Percentiles rank a stretch among this genome's conserved stretches.
Conservation (phyloP, 2,888 invertebrate genomes). For the Dolichopus griseipennis region DNA sequence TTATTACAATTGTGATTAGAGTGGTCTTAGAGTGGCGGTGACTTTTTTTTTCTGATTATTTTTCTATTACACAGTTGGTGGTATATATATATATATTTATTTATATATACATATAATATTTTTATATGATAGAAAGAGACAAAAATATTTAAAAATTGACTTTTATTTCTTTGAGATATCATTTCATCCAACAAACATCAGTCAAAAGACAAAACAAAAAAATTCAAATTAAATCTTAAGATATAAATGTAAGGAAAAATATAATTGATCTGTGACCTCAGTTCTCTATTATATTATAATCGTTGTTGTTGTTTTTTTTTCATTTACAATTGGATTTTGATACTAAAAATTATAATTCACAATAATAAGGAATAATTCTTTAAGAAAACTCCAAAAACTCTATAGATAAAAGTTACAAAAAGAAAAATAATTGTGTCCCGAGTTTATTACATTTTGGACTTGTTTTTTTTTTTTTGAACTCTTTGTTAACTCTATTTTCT, state of each 20-base stretch:
- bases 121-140: too few relatives aligned
- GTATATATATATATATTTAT: not conserved
- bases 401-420: too few relatives aligned
- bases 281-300: not conserved
- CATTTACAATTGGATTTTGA: too few relatives aligned
- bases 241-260: not conserved
- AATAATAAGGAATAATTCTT: too few relatives aligned
- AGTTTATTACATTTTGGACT: too few relatives aligned
- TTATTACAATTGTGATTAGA: not conserved
- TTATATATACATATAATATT: not conserved
- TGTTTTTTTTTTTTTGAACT: too few relatives aligned
- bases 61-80: not conserved
- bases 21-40: not conserved
- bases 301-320: not conserved
- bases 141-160: not conserved
- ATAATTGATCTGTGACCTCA: constrained; percentile 6
- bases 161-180: not conserved
- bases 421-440: too few relatives aligned
- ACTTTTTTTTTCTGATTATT: not conserved
- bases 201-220: not conserved
- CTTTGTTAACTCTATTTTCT: not conserved
- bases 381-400: too few relatives aligned
- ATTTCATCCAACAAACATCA: not conserved
- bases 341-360: too few relatives aligned
- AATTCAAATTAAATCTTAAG: not conserved